Conservation (phyloP, 2,113 vertebrate genomes). For the Oreochromis niloticus region DNA sequence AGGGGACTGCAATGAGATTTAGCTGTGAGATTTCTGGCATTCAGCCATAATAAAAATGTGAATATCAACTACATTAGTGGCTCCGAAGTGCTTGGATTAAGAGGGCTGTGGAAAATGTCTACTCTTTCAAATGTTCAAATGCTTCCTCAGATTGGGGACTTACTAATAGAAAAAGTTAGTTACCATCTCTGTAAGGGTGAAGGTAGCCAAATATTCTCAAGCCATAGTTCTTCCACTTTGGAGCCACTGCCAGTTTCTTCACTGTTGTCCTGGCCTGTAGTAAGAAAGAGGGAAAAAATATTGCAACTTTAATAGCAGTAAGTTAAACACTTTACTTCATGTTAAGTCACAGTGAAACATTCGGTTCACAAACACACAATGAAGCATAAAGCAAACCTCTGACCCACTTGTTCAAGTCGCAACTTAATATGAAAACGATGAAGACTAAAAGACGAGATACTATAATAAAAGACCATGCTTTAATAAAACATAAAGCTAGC, state of each 20-base stretch:
- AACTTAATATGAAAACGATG: neutral
- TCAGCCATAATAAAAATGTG: conserved; percentile 32
- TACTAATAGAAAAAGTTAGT: conserved; percentile 36
- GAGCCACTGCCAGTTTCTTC: conserved; percentile 93
- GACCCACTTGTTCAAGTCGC: neutral
- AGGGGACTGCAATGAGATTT: conserved; percentile 16
- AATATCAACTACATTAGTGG: conserved; percentile 30
- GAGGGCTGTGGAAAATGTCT: conserved; percentile 12
- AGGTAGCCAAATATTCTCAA: conserved; percentile 94
- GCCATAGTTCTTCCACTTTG: conserved; percentile 98
- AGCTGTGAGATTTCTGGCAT: conserved; percentile 8
- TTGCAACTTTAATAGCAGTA: neutral
- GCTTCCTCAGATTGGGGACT: neutral
- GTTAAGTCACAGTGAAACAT: neutral
- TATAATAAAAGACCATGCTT: neutral
- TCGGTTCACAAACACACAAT: neutral
- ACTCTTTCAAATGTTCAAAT: conserved; percentile 5
- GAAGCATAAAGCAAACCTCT: neutral
- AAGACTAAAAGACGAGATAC: neutral
- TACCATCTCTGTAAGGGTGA: conserved; percentile 95
- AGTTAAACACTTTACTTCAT: neutral
- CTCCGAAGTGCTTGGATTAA: conserved; percentile 17
- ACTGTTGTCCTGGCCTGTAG: conserved; percentile 85
- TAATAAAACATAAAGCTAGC: neutral
- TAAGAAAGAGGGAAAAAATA: neutral